phyloP scores from a whole-genome alignment of 2,888 invertebrate genomes.

The Ephialtes manifestator region DNA sequence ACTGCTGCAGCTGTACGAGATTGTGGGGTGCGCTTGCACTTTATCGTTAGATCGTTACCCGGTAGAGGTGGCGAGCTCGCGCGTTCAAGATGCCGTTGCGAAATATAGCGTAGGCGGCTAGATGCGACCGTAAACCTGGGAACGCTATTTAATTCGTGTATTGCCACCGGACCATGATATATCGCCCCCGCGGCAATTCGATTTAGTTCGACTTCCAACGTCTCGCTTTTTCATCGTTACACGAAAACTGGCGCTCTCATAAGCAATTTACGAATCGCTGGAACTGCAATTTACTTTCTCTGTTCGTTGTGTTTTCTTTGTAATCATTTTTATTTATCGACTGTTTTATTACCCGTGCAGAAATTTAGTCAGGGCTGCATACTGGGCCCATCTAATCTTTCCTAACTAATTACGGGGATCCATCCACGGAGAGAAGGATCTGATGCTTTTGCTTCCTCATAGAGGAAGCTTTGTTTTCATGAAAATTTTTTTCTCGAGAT shows the following conservation, averaged over 20 bases:
- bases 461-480: too few species aligned
- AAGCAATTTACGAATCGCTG: slow-evolving; percentile 26
- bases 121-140: slow-evolving; percentile 56
- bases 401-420: too few species aligned
- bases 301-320: not conserved
- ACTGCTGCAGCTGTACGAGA: slow-evolving; percentile 32
- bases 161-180: slow-evolving; percentile 24
- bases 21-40: slow-evolving; percentile 21
- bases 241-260: slow-evolving; percentile 26
- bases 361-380: too few species aligned
- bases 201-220: slow-evolving; percentile 22
- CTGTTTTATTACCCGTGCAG: not conserved
- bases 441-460: too few species aligned
- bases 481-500: too few species aligned
- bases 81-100: slow-evolving; percentile 31
- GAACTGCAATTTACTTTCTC: slow-evolving; percentile 8
- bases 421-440: too few species aligned
- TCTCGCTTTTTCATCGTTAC: slow-evolving; percentile 33
- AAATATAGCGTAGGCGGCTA: slow-evolving; percentile 34
- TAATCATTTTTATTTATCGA: not conserved
- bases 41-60: slow-evolving; percentile 53
- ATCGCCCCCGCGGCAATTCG: slow-evolving; percentile 40
- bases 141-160: slow-evolving; percentile 52
- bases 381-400: too few species aligned
- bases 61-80: slow-evolving; percentile 32